phyloP scores from a whole-genome alignment of 2,797 vertebrate genomes.

The Anableps anableps region DNA sequence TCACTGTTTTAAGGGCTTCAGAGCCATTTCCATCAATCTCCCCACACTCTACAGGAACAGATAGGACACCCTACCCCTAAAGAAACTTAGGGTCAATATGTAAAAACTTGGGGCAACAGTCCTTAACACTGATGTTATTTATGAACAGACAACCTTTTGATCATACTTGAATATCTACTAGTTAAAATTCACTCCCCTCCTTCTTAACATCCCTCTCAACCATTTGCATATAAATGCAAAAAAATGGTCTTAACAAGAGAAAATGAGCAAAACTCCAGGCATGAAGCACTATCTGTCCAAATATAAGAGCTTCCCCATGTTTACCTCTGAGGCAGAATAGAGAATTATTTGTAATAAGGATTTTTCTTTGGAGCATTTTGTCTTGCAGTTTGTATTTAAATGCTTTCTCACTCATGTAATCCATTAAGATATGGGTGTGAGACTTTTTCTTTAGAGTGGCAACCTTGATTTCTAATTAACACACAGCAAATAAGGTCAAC shows the following conservation, averaged over 20 bases:
- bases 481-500: constrained; percentile 29
- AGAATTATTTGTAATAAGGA: constrained; percentile 49
- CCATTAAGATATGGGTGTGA: constrained; percentile 39
- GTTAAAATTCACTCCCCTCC: neutral
- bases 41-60: neutral
- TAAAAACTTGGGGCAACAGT: neutral
- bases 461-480: constrained; percentile 53
- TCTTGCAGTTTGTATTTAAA: constrained; percentile 50
- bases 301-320: constrained; percentile 34
- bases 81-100: neutral
- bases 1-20: no score
- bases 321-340: constrained; percentile 27
- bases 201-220: neutral
- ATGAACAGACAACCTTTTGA: neutral
- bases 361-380: neutral
- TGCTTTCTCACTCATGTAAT: constrained; percentile 32
- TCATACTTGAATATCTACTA: neutral
- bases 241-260: neutral
- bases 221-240: neutral
- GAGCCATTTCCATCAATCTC: neutral
- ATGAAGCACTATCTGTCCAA: constrained; percentile 18
- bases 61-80: neutral
- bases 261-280: constrained; percentile 18
- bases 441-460: constrained; percentile 31
- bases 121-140: neutral